Conservation (phyloP, 2,113 vertebrate genomes). For the Oncorhynchus nerka region DNA sequence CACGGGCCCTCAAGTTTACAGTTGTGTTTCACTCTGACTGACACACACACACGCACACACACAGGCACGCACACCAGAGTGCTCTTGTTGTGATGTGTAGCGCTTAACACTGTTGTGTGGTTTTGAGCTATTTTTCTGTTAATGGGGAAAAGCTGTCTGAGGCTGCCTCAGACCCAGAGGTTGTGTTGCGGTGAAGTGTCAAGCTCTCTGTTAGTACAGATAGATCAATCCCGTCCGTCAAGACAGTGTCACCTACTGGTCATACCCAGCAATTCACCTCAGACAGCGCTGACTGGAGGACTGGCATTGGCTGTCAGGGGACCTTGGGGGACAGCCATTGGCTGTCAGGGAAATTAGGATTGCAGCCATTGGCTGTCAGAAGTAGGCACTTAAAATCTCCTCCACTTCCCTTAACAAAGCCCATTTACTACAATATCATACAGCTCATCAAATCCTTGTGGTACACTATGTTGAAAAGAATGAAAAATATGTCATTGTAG, state of each 20-base stretch:
- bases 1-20: slow-evolving; percentile 18
- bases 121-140: slow-evolving; percentile 59
- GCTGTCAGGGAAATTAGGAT: too few species aligned
- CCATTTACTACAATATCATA: too few species aligned
- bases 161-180: slow-evolving; percentile 37
- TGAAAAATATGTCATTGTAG: too few species aligned
- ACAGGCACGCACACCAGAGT: neutral
- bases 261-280: neutral
- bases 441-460: too few species aligned
- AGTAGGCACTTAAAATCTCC: too few species aligned
- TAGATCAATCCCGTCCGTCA: slow-evolving; percentile 19
- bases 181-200: slow-evolving; percentile 42
- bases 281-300: neutral
- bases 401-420: too few species aligned
- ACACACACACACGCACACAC: too few species aligned
- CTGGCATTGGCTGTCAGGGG: neutral
- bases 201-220: slow-evolving; percentile 36
- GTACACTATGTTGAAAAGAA: too few species aligned
- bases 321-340: too few species aligned
- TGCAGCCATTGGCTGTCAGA: too few species aligned
- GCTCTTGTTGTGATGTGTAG: slow-evolving; percentile 29
- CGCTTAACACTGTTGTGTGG: slow-evolving; percentile 49
- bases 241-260: slow-evolving; percentile 38
- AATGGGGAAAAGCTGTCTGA: slow-evolving; percentile 44
- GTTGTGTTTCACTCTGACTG: slow-evolving; percentile 18